These are phyloP conservation scores for Chionis minor DNA, from an alignment of 2,113 vertebrate genomes.

Conservation along the genomic window DNA sequence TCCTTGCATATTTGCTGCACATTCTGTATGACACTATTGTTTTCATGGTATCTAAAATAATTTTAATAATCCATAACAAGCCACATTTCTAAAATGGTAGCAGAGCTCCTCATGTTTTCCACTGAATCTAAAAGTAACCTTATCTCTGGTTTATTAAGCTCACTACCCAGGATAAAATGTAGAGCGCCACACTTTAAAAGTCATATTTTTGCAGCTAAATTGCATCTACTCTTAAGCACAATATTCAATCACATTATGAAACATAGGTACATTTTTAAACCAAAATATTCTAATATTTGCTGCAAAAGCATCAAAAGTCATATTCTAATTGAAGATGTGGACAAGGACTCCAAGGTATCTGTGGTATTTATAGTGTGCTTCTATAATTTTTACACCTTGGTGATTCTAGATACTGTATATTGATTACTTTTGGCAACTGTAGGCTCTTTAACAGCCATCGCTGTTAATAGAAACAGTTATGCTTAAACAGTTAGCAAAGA, in stretches of 20 bases:
- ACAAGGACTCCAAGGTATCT: not conserved
- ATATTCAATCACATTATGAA: not conserved
- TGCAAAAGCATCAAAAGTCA: not conserved
- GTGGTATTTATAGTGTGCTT: not conserved
- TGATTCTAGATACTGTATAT: not conserved
- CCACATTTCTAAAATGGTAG: not conserved
- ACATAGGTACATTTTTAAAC: not conserved
- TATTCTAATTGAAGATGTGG: not conserved
- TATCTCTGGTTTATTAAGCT: not conserved
- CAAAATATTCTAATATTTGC: not conserved
- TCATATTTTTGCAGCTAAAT: not conserved
- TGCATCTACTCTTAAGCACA: not conserved
- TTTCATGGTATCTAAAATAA: not conserved
- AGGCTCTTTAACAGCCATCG: not conserved
- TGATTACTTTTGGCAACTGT: not conserved
- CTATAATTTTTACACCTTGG: not conserved
- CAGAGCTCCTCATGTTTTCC: not conserved
- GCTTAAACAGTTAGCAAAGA: slow-evolving; percentile 23
- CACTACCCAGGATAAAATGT: not conserved
- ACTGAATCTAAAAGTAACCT: not conserved
- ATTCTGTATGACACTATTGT: not conserved
- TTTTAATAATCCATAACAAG: not conserved
- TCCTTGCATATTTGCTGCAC: not conserved
- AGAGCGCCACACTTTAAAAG: not conserved
- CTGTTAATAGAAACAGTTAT: not conserved